Percentiles rank a stretch among this genome's conserved stretches.
Evolutionary conservation across 2,888 invertebrate genomes (phyloP).

Genomic region (Melanostoma mellinum): DNA sequence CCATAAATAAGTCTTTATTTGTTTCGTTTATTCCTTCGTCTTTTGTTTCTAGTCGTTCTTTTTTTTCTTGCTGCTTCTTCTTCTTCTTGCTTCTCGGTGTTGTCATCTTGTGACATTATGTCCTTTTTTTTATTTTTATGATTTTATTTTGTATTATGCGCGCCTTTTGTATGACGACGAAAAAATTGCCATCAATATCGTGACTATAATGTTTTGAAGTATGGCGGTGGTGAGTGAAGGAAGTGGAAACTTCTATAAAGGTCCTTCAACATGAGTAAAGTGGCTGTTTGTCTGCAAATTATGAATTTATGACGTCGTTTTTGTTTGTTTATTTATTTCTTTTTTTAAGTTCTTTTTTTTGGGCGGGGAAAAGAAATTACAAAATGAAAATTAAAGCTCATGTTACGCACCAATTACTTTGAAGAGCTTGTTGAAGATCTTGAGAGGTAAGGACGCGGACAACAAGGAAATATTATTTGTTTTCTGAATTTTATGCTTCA

Average conservation of each 20-base stretch:
- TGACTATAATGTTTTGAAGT: constrained; percentile 49
- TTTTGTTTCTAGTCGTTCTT: constrained; percentile 11
- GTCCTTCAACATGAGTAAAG: constrained; percentile 24
- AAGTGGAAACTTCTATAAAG: neutral
- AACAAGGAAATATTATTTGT: constrained; percentile 4
- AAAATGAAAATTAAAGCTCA: constrained; percentile 59
- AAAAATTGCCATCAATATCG: constrained; percentile 68
- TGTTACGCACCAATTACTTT: constrained; percentile 64
- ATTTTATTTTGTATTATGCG: constrained; percentile 50
- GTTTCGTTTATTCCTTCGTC: constrained; percentile 42
- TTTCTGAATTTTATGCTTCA: constrained; percentile 15
- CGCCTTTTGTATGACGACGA: constrained; percentile 47
- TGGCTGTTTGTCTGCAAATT: constrained; percentile 42
- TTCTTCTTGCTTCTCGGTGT: constrained; percentile 7
- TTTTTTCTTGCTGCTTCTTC: neutral
- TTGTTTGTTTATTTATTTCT: neutral
- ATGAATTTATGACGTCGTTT: constrained; percentile 67
- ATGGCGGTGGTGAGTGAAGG: neutral
- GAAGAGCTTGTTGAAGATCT: constrained; percentile 22
- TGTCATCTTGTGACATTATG: constrained; percentile 49
- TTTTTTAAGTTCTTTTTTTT: neutral
- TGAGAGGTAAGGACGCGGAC: neutral
- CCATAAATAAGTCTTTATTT: constrained; percentile 71
- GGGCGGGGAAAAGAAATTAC: constrained; percentile 19
- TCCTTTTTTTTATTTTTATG: constrained; percentile 52